phyloP scores from a whole-genome alignment of 2,113 vertebrate genomes.

The Mugil cephalus region DNA sequence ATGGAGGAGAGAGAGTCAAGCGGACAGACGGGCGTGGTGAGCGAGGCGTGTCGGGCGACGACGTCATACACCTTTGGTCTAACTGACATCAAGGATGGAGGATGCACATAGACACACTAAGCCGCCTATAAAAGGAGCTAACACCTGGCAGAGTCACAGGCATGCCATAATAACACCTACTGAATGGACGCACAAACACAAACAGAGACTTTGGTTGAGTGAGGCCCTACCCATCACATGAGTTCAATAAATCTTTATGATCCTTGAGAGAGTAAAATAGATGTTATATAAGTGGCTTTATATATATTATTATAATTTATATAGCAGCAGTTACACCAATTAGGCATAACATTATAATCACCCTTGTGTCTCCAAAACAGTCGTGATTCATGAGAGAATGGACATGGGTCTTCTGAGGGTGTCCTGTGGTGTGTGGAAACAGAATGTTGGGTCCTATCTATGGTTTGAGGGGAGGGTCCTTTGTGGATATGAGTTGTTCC shows the following conservation, averaged over 20 bases:
- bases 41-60: slow-evolving; percentile 40
- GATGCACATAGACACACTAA: background rate
- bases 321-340: no score
- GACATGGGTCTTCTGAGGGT: no score
- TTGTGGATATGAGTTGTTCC: no score
- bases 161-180: background rate
- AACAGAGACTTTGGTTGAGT: slow-evolving; percentile 1
- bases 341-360: no score
- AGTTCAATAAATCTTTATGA: slow-evolving; percentile 35
- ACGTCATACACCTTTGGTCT: slow-evolving; percentile 41
- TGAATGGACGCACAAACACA: slow-evolving; percentile 5
- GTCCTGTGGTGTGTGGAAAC: no score
- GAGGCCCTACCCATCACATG: background rate
- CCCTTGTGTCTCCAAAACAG: no score
- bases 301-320: no score
- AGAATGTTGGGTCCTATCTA: no score
- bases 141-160: slow-evolving; percentile 22
- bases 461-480: no score
- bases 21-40: slow-evolving; percentile 34
- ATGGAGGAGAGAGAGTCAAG: slow-evolving; percentile 35
- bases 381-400: no score
- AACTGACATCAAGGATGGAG: slow-evolving; percentile 25
- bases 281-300: no score
- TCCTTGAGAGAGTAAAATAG: no score
- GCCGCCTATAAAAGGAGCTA: slow-evolving; percentile 1